Evolutionary conservation across 2,888 invertebrate species (phyloP), one percentile per base, ranked within the genome.

Genomic region (Apeira syringaria): DNA sequence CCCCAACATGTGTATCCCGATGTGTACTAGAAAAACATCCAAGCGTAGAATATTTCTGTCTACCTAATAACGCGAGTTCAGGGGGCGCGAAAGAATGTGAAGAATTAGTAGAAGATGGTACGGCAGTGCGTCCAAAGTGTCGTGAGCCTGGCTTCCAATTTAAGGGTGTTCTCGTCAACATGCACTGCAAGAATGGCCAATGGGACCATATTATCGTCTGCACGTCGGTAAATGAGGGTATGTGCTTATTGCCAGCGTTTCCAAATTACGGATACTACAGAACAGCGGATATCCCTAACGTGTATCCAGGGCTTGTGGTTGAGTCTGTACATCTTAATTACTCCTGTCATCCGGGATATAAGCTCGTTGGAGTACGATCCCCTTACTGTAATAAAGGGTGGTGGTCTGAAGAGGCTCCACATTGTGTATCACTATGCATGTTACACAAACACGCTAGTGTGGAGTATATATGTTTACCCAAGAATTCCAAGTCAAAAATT

Each of bases 131-230:
- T 5, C 44, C 50, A 1, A 33, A 39, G 2, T 51, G 50, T 28
- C 43, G 44, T 1, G 8, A 31, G 5, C 47, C 47, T 5, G 27
- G 24, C 9, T 52, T 45, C 12, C 33, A 45, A 30, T 52, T 43
- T 13, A n/a, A 27, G 0, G 51, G 51, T 1, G 33, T 48, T 7
- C 35, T 48, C 5, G 26, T 42, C 2, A 46, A 46, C 24, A 42
- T 51, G 39, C 36, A 46, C 7, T 51, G 51, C 11, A 29, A 24
- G 10, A 39, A 51, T 24, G 51, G 51, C 2, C 20, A 24, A 8
- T 51, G 51, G 51, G 42, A 51, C 25, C 45, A 38, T 6, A 17
- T 48, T 1, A 47, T 47, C 2, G 27, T 45, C 6, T 51, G 51
- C 7, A 17, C 36, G 3, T 34, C 38, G 4, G 5, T 33, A 3